phyloP scores from a whole-genome alignment of 2,888 invertebrate genomes.

The Rhaphigaster nebulosa region DNA sequence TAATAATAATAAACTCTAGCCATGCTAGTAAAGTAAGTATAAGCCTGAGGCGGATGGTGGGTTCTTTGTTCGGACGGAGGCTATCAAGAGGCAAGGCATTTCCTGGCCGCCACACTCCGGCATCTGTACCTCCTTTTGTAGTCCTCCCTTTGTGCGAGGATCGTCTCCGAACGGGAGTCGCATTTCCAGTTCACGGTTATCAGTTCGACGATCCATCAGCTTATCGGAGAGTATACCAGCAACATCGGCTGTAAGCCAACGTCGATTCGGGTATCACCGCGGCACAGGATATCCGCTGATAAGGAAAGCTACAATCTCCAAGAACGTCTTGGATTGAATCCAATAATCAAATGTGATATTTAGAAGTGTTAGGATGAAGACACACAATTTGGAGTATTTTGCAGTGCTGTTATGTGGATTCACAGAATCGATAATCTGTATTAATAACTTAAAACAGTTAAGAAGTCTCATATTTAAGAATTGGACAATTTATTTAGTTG shows the following conservation, averaged over 20 bases:
- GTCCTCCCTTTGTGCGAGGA: neutral
- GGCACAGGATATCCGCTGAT: neutral
- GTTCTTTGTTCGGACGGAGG: neutral
- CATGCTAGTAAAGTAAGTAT: neutral
- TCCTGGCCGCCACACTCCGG: conserved; percentile 19
- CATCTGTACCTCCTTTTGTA: conserved; percentile 15
- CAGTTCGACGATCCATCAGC: neutral
- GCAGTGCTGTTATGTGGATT: too few species aligned
- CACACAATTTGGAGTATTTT: too few species aligned
- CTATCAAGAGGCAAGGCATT: neutral
- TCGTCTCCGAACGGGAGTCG: neutral
- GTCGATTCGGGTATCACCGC: neutral
- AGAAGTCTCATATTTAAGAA: too few species aligned
- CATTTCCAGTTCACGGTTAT: neutral
- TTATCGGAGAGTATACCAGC: neutral
- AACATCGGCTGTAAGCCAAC: neutral
- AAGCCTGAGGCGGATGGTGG: neutral
- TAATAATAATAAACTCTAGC: neutral
- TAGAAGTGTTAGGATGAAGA: too few species aligned
- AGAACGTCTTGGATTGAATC: neutral
- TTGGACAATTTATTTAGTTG: too few species aligned
- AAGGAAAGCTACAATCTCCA: neutral
- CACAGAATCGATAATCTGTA: too few species aligned
- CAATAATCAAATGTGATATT: neutral
- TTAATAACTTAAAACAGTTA: too few species aligned